These are phyloP conservation scores for Drosophila melanosoma DNA, from an alignment of 2,888 invertebrate species.

Conservation along the genomic window DNA sequence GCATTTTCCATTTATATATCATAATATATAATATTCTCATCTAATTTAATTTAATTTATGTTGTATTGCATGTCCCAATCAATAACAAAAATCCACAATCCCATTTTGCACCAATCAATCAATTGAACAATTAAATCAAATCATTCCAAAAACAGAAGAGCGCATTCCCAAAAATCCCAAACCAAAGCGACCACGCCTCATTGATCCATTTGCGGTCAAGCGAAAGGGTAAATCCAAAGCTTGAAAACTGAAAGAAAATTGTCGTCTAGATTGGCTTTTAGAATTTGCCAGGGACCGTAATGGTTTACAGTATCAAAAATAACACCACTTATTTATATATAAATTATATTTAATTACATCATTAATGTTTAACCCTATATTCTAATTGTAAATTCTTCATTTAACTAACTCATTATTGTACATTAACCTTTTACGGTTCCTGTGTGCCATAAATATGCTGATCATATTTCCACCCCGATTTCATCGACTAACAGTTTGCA, in stretches of 20 bases:
- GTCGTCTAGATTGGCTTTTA: background rate
- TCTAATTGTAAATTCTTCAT: background rate
- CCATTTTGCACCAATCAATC: constrained; percentile 28
- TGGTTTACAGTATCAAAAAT: constrained; percentile 15
- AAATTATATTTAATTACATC: background rate
- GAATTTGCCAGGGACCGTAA: constrained; percentile 46
- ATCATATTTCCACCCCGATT: constrained; percentile 34
- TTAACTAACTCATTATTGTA: constrained; percentile 17
- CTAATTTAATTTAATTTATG: background rate
- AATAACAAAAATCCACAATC: constrained; percentile 1
- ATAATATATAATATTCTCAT: background rate
- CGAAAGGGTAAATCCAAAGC: constrained; percentile 82
- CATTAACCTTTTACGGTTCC: constrained; percentile 46
- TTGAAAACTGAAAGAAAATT: background rate
- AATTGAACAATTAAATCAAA: constrained; percentile 20
- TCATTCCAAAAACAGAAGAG: constrained; percentile 27
- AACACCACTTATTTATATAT: background rate
- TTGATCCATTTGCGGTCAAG: constrained; percentile 83
- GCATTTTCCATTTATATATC: background rate
- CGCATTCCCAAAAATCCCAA: constrained; percentile 63
- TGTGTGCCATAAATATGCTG: constrained; percentile 30
- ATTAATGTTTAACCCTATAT: background rate
- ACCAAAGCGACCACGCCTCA: constrained; percentile 67
- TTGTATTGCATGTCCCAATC: constrained; percentile 20
- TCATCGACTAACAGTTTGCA: constrained; percentile 59